Evolutionary conservation across 92 coral and sea anemone genomes (phyloP).

Genomic region (Palythoa grandiflora): DNA sequence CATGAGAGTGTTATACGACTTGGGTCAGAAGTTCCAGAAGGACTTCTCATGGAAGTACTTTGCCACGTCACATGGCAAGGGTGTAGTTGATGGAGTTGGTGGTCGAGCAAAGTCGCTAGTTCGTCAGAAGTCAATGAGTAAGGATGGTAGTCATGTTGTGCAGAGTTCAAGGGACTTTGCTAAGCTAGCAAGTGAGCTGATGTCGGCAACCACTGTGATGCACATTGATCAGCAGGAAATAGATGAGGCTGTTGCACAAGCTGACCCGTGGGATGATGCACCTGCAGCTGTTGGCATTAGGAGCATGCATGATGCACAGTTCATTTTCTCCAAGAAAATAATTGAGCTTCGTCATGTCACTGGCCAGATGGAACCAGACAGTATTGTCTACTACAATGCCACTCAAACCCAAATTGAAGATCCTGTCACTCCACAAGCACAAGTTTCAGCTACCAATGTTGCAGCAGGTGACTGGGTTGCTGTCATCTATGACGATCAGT

Average conservation of each 20-base stretch:
- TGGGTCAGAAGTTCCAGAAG: slow-evolving; percentile 50
- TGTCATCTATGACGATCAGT: slow-evolving; percentile 58
- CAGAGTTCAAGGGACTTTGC: slow-evolving; percentile 61
- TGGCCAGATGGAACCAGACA: slow-evolving; percentile 52
- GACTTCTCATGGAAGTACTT: slow-evolving; percentile 58
- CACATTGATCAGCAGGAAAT: slow-evolving; percentile 52
- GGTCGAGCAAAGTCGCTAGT: slow-evolving; percentile 66
- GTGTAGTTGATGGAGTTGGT: slow-evolving; percentile 62
- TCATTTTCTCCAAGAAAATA: slow-evolving; percentile 40
- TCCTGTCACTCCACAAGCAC: slow-evolving; percentile 38
- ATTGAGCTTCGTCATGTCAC: slow-evolving; percentile 58
- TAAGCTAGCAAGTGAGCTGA: slow-evolving; percentile 46
- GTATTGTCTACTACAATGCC: slow-evolving; percentile 31
- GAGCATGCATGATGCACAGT: slow-evolving; percentile 61
- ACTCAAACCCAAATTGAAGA: slow-evolving; percentile 16
- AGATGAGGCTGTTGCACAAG: slow-evolving; percentile 24
- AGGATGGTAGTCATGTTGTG: slow-evolving; percentile 39
- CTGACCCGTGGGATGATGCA: slow-evolving; percentile 51
- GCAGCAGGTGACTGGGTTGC: slow-evolving; percentile 63
- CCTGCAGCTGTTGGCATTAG: slow-evolving; percentile 59
- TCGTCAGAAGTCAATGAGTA: slow-evolving; percentile 50
- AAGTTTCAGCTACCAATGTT: slow-evolving; percentile 47
- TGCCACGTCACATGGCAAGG: slow-evolving; percentile 63
- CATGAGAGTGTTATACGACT: slow-evolving; percentile 54
- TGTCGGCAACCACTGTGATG: slow-evolving; percentile 54